phyloP scores from a whole-genome alignment of 2,113 vertebrate species.

The Thunnus thynnus region DNA sequence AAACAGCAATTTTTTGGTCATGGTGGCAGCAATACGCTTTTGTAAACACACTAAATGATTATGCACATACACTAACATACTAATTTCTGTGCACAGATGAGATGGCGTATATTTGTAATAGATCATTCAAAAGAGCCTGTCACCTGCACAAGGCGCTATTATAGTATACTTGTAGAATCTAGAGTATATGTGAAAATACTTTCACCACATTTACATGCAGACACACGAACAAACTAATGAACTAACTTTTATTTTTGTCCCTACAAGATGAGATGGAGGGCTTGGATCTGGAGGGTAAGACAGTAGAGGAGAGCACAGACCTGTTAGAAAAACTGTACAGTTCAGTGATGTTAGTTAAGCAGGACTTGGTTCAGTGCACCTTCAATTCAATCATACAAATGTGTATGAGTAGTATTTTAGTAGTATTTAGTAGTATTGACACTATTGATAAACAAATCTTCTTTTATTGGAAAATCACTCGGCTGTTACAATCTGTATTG shows the following conservation, averaged over 20 bases:
- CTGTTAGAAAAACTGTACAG: conserved; percentile 33
- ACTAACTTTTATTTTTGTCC: conserved; percentile 69
- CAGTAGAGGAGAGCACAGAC: conserved; percentile 47
- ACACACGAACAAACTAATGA: conserved; percentile 55
- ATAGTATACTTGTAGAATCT: no score
- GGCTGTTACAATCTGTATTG: conserved; percentile 21
- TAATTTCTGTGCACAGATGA: neutral
- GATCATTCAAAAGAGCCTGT: neutral
- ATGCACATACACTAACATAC: neutral
- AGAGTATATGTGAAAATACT: neutral
- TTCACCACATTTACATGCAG: neutral
- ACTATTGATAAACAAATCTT: neutral
- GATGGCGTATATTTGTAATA: neutral
- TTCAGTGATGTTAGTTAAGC: conserved; percentile 19
- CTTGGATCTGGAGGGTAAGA: conserved; percentile 86
- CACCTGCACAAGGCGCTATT: no score
- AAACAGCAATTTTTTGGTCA: no score
- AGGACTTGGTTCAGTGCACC: conserved; percentile 15
- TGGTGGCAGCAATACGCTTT: no score
- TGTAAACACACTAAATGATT: neutral
- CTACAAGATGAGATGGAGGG: conserved; percentile 85
- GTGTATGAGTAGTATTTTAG: neutral
- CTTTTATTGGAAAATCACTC: conserved; percentile 15
- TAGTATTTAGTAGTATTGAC: neutral
- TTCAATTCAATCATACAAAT: conserved; percentile 59